These are phyloP conservation scores for Colletes gigas DNA, from an alignment of 1,140 invertebrate species.

Conservation along the genomic window DNA sequence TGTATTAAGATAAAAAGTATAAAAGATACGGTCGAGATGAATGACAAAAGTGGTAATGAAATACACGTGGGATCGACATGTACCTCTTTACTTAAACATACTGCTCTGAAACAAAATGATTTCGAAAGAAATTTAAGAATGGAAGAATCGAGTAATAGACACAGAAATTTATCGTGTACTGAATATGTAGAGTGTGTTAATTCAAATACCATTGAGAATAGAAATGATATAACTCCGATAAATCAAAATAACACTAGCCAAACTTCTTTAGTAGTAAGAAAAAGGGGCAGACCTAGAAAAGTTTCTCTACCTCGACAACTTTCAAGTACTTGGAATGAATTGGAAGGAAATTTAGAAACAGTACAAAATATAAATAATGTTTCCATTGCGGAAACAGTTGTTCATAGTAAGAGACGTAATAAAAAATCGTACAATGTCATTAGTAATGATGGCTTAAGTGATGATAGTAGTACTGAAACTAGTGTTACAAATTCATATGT, in stretches of 20 bases:
- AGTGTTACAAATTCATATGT: conserved; percentile 7
- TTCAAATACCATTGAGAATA: neutral
- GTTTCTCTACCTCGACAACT: neutral
- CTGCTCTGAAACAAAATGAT: neutral
- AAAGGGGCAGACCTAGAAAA: conserved; percentile 61
- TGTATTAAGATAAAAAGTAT: neutral
- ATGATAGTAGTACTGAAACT: conserved; percentile 27
- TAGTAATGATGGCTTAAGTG: conserved; percentile 36
- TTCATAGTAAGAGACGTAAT: conserved; percentile 6
- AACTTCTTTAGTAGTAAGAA: conserved; percentile 12
- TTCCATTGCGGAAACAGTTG: neutral
- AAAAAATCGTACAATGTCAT: conserved; percentile 30
- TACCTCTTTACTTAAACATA: neutral
- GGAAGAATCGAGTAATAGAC: conserved; percentile 4
- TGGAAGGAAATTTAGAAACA: neutral
- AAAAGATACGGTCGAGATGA: neutral
- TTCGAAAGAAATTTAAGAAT: neutral
- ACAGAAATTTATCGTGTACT: neutral
- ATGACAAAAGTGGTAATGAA: neutral
- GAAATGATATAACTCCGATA: neutral
- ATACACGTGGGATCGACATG: neutral
- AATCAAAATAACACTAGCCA: conserved; percentile 19
- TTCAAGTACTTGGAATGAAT: neutral
- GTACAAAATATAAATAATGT: neutral
- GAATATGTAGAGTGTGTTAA: neutral